Percentiles rank a stretch among this genome's conserved stretches.
Evolutionary conservation across 1,140 invertebrate species (phyloP).

Genomic region (Drosophila ananassae): DNA sequence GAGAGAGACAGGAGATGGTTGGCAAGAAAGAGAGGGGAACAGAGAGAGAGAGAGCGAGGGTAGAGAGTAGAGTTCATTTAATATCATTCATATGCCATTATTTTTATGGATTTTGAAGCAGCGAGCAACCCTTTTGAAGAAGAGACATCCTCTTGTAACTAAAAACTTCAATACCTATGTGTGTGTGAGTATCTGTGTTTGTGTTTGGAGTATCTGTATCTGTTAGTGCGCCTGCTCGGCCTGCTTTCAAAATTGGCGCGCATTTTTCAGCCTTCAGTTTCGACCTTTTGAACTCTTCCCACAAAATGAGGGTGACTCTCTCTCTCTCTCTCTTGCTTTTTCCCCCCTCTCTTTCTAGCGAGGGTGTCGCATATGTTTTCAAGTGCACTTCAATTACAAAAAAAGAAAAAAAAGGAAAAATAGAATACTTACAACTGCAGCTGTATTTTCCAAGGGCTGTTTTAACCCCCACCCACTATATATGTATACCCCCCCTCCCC

Average conservation of each 20-base stretch:
- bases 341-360: constrained; percentile 4
- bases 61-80: constrained; percentile 28
- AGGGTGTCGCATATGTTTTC: constrained; percentile 79
- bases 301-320: constrained; percentile 56
- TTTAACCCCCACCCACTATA: not conserved
- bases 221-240: constrained; percentile 47
- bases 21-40: constrained; percentile 1
- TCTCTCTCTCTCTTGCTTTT: constrained; percentile 13
- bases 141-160: not conserved
- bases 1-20: constrained; percentile 16
- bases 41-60: constrained; percentile 11
- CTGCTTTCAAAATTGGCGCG: constrained; percentile 63
- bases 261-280: constrained; percentile 48
- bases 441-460: constrained; percentile 36
- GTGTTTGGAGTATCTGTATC: constrained; percentile 7
- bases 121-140: constrained; percentile 59
- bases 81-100: constrained; percentile 80
- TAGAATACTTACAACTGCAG: constrained; percentile 34
- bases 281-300: constrained; percentile 42
- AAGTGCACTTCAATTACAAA: constrained; percentile 76
- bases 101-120: constrained; percentile 66
- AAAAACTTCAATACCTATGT: not conserved
- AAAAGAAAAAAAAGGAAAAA: constrained; percentile 11
- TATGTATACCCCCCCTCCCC: not conserved
- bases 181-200: constrained; percentile 6